Conservation (phyloP, 2,797 vertebrate genomes). For the Cossypha caffra region DNA sequence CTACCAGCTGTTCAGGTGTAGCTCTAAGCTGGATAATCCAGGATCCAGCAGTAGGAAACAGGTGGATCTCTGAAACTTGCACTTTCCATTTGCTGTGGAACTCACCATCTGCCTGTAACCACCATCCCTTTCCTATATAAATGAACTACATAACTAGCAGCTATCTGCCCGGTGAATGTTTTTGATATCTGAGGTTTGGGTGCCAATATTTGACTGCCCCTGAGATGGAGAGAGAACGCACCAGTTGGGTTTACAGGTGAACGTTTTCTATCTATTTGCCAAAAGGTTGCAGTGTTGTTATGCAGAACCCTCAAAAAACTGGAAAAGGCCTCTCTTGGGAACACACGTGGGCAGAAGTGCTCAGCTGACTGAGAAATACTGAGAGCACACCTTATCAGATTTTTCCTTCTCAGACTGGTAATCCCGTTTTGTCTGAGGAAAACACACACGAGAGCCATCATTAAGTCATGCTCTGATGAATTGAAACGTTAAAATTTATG, state of each 20-base stretch:
- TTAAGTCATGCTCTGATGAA: neutral
- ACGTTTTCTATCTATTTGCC: neutral
- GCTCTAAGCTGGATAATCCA: neutral
- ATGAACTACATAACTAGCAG: neutral
- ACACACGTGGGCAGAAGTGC: neutral
- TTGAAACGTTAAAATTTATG: neutral
- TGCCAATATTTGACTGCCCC: neutral
- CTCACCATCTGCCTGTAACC: neutral
- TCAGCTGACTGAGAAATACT: neutral
- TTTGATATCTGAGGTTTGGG: neutral
- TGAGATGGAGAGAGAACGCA: neutral
- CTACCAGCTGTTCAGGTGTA: neutral
- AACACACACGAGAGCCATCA: neutral
- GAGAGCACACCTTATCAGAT: neutral
- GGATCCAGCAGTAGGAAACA: neutral
- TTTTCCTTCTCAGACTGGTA: neutral
- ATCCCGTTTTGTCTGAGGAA: neutral
- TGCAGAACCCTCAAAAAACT: neutral
- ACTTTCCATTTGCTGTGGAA: neutral
- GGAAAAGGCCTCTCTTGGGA: neutral
- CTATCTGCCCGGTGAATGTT: neutral
- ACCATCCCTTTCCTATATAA: neutral
- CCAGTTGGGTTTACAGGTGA: neutral
- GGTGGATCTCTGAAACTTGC: neutral
- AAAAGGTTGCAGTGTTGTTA: neutral